Evolutionary conservation across 2,113 vertebrate genomes (phyloP).

Genomic region (Sorex araneus): DNA sequence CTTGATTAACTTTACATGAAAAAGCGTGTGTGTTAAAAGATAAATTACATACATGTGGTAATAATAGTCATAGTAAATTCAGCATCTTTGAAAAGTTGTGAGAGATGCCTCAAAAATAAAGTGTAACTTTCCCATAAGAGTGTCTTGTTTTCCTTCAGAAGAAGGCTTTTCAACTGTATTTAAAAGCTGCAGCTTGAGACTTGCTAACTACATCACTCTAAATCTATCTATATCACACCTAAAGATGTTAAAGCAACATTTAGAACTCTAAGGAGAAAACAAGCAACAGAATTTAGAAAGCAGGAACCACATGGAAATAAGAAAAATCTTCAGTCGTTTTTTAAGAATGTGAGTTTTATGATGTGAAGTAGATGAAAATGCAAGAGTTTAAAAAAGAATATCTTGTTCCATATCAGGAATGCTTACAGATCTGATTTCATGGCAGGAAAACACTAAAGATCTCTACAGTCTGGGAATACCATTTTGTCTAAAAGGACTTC

Average conservation of each 20-base stretch:
- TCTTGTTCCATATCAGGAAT: conserved; percentile 78
- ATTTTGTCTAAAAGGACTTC: conserved; percentile 46
- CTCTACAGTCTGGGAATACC: conserved; percentile 50
- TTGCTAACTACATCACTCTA: conserved; percentile 86
- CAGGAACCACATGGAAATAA: conserved; percentile 82
- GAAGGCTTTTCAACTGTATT: conserved; percentile 85
- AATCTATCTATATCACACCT: conserved; percentile 85
- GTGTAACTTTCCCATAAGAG: conserved; percentile 82
- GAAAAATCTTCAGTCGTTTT: conserved; percentile 80
- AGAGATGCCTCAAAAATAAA: conserved; percentile 84
- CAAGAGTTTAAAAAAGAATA: conserved; percentile 80
- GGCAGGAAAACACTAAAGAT: conserved; percentile 61
- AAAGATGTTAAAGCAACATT: conserved; percentile 87
- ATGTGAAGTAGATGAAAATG: conserved; percentile 73
- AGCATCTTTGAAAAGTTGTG: conserved; percentile 80
- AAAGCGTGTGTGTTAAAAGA: not conserved
- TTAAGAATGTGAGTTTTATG: conserved; percentile 79
- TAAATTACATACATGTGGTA: conserved; percentile 64
- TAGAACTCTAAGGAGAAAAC: conserved; percentile 85
- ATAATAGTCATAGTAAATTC: conserved; percentile 76
- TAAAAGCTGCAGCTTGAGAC: conserved; percentile 85
- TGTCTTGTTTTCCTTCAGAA: conserved; percentile 82
- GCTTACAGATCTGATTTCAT: conserved; percentile 73
- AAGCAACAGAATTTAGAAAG: conserved; percentile 85
- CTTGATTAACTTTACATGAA: not conserved